A percentile compares a stretch with the other conserved stretches of the same genome.
phyloP scores from a whole-genome alignment of 2,797 vertebrate genomes.

The Gymnoscopelus microlampas region DNA sequence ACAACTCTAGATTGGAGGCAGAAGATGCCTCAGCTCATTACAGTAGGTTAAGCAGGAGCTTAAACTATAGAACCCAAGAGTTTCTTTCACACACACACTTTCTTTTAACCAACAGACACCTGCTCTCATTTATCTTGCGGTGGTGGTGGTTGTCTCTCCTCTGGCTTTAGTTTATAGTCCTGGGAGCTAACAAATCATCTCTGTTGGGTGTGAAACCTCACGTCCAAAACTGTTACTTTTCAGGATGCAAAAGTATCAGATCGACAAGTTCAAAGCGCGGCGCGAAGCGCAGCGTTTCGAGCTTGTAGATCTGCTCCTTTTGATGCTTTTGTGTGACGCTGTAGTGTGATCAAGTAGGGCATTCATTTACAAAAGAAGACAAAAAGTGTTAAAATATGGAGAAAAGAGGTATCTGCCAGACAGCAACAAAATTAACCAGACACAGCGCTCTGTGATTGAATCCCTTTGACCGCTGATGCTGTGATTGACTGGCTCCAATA shows the following conservation, averaged over 20 bases:
- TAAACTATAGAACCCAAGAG: constrained; percentile 41
- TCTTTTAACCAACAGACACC: constrained; percentile 55
- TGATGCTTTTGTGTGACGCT: too few relatives aligned
- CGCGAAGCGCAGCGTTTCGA: too few relatives aligned
- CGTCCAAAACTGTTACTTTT: too few relatives aligned
- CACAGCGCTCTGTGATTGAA: constrained; percentile 43
- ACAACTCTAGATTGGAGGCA: constrained; percentile 51
- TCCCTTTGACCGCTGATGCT: constrained; percentile 40
- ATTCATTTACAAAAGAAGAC: too few relatives aligned
- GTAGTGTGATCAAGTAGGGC: too few relatives aligned
- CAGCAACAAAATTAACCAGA: constrained; percentile 40
- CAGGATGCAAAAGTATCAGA: too few relatives aligned
- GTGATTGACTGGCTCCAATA: constrained; percentile 56
- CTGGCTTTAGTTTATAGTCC: constrained; percentile 8
- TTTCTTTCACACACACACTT: constrained; percentile 43
- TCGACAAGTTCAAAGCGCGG: too few relatives aligned
- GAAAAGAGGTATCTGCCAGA: constrained; percentile 40
- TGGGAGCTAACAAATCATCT: constrained; percentile 30
- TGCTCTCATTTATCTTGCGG: too few relatives aligned
- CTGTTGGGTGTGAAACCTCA: too few relatives aligned
- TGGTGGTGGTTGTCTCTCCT: constrained; percentile 16
- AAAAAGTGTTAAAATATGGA: too few relatives aligned
- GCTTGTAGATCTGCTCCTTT: too few relatives aligned
- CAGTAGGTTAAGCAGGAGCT: constrained; percentile 54
- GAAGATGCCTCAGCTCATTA: constrained; percentile 66